phyloP scores from a whole-genome alignment of 1,140 invertebrate genomes.

The Diabrotica undecimpunctata region DNA sequence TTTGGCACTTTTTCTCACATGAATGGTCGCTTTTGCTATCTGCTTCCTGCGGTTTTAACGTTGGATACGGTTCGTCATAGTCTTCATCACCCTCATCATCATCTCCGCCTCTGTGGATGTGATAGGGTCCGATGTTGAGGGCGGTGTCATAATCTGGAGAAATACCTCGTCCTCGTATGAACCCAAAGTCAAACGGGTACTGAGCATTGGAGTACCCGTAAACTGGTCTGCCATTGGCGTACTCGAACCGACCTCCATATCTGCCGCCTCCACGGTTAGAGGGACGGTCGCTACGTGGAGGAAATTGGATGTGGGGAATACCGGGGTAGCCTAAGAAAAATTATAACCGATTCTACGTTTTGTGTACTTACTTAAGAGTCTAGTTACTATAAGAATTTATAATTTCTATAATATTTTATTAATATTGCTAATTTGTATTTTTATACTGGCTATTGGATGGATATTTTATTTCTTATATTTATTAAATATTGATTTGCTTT shows the following conservation, averaged over 20 bases:
- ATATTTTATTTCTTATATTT: too few relatives aligned
- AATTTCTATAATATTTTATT: too few relatives aligned
- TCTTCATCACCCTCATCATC: slow-evolving; percentile 25
- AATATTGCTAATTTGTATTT: too few relatives aligned
- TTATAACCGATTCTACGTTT: background rate
- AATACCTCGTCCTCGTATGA: slow-evolving; percentile 27
- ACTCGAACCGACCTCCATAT: slow-evolving; percentile 29
- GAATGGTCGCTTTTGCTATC: slow-evolving; percentile 37
- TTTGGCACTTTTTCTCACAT: slow-evolving; percentile 51
- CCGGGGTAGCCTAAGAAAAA: slow-evolving; percentile 5
- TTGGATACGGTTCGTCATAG: slow-evolving; percentile 17
- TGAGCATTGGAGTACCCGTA: slow-evolving; percentile 24
- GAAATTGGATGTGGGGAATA: slow-evolving; percentile 4
- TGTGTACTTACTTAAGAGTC: too few relatives aligned
- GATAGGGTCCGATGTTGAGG: slow-evolving; percentile 13
- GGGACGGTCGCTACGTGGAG: slow-evolving; percentile 12
- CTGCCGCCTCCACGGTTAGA: slow-evolving; percentile 19
- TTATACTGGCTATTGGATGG: too few relatives aligned
- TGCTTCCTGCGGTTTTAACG: slow-evolving; percentile 23
- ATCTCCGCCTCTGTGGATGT: slow-evolving; percentile 28
- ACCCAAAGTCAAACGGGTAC: slow-evolving; percentile 30
- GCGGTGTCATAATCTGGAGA: slow-evolving; percentile 12
- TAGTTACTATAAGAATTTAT: too few relatives aligned
- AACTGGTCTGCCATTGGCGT: slow-evolving; percentile 28
- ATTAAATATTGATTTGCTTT: too few relatives aligned